Base-by-base conservation (phyloP, 1,140 invertebrate genomes). In the Brachionus rotundiformis region DNA sequence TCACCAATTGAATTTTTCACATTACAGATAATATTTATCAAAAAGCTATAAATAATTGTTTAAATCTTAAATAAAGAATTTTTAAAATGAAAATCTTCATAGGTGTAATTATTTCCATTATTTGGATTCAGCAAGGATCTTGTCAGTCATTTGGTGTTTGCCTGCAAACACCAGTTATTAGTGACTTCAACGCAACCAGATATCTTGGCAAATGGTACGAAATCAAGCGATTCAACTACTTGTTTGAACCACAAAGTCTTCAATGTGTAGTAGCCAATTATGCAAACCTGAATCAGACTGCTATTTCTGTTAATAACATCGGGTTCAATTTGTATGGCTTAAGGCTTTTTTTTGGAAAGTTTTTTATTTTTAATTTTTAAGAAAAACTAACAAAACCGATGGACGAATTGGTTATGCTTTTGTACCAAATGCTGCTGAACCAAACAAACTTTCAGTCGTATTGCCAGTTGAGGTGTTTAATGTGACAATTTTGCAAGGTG, bases 171-270 rank as follows among this genome's bases (percentile, higher is more conserved):
- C 65, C 65, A 39, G 65, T 71, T 7, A 36, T 71, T 16, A 71
- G 19, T 16, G 65, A 71, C 10, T 71, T 71, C 16, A 11, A 71
- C 39, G 65, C 65, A 1, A 23, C 65, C 8, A 33, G n/a, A 36
- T 77, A 77, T 36, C 29, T 77, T 31, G 75, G 75, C 1, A 44
- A 59, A 31, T 77, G 75, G 75, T 77, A 54, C 44, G 75, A 77
- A 59, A 77, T 77, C 10, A 44, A 44, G 13, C 75, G 75, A 47
- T 77, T 49, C 23, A 36, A 77, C 36, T 77, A 77, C 11, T 31
- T 77, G 13, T 77, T 77, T 77, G 75, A 77, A 8, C 23, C 36
- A 29, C 11, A 44, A 44, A 59, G 49, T 77, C 16, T 77, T 13
- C 23, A 54, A 29, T 77, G 75, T 10, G 3, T 25, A 11, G 19